phyloP scores from a whole-genome alignment of 2,797 vertebrate genomes.

The Ctenochaetus hawaiiensis region DNA sequence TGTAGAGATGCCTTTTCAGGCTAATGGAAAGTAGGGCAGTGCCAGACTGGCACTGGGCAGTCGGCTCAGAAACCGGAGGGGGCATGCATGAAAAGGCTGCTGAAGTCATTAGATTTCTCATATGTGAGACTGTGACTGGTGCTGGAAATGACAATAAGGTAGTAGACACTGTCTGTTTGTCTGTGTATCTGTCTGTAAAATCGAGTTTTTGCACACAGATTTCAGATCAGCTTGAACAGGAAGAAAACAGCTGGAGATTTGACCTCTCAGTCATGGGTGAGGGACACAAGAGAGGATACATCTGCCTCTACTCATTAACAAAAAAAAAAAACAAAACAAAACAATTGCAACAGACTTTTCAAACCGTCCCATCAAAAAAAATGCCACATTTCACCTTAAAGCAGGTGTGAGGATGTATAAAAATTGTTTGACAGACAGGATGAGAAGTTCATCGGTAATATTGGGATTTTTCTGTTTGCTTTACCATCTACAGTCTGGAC shows the following conservation, averaged over 20 bases:
- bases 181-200: slow-evolving; percentile 4
- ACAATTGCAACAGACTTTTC: background rate
- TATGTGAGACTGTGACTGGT: slow-evolving; percentile 25
- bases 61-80: slow-evolving; percentile 53
- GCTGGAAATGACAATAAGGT: slow-evolving; percentile 14
- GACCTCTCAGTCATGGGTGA: background rate
- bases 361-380: background rate
- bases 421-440: slow-evolving; percentile 1
- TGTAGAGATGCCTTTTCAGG: slow-evolving; percentile 73
- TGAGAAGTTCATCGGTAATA: slow-evolving; percentile 11
- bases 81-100: slow-evolving; percentile 52
- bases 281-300: slow-evolving; percentile 34
- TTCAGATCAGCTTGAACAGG: slow-evolving; percentile 19
- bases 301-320: background rate
- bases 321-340: background rate
- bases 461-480: background rate
- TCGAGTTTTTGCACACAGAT: slow-evolving; percentile 7
- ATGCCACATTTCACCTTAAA: background rate
- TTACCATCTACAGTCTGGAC: slow-evolving; percentile 28
- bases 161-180: slow-evolving; percentile 19
- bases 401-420: slow-evolving; percentile 2
- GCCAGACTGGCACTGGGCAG: slow-evolving; percentile 69
- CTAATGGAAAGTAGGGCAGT: slow-evolving; percentile 75
- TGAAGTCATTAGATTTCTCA: slow-evolving; percentile 55
- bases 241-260: slow-evolving; percentile 16